Evolutionary conservation across 1,140 invertebrate genomes (phyloP), one percentile per base, ranked within the genome.

Genomic region (Bilobella aurantiaca): DNA sequence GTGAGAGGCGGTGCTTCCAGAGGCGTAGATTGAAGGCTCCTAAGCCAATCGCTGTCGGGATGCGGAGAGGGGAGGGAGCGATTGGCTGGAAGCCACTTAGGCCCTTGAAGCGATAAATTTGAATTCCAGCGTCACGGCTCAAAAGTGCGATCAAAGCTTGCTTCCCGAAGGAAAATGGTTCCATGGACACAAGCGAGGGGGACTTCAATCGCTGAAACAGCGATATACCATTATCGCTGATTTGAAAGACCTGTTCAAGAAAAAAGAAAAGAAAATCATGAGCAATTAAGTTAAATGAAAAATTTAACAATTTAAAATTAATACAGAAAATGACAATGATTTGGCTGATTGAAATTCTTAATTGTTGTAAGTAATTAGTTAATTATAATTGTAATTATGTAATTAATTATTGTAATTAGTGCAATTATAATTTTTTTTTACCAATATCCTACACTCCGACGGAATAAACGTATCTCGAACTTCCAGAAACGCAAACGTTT

Each of bases 21-120:
- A 46, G 31, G 3, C 42, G 27, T 5, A 66, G 32, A 29, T 47
- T 21, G 25, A 71, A 71, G 2, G 53, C 31, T 14, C 29, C 37
- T n/a, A 68, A 2, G 34, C 53, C 37, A 3, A 31, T 37, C 3
- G 56, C 69, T 29, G 28, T n/a, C 49, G 37, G 32, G n/a, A 68
- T 31, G 60, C 63, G 66, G 5, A 68, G 23, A 2, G 66, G 66
- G 31, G 56, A 34, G 0, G n/a, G 28, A 46, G 63, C 34, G 1
- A 68, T 3, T 1, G 23, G 3, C 46, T 68, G 62, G 0, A 68
- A 47, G 5, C 69, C 69, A 42, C 32, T 53, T 3, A 71, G 57
- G 0, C 64, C 69, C 56, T 34, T 62, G 30, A 68, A 68, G 34
- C 63, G 53, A 27, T 68, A 62, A n/a, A 71, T 31, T 18, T 56